phyloP scores from a whole-genome alignment of 2,797 vertebrate genomes.

The Onychomys leucogaster region DNA sequence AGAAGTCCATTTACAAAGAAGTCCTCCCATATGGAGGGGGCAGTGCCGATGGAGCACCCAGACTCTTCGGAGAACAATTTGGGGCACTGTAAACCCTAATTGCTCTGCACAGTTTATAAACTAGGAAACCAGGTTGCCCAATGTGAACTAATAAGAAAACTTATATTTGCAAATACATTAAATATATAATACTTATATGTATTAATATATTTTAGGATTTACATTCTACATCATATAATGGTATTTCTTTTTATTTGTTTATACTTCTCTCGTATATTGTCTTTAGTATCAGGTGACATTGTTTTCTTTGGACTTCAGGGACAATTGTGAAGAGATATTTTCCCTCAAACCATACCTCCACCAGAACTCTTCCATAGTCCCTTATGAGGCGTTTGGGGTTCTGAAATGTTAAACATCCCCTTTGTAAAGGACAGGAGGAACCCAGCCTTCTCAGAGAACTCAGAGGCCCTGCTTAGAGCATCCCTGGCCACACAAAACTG shows the following conservation, averaged over 20 bases:
- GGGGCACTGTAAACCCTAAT: neutral
- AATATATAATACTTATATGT: neutral
- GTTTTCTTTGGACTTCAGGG: neutral
- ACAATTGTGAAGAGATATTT: neutral
- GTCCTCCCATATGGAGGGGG: neutral
- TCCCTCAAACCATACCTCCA: neutral
- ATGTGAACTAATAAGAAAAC: neutral
- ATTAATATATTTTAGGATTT: neutral
- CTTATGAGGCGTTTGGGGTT: neutral
- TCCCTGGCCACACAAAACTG: neutral
- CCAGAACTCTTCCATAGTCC: neutral
- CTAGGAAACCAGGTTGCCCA: neutral
- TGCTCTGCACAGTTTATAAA: neutral
- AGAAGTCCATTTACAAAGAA: neutral
- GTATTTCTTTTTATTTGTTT: neutral
- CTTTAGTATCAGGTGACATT: neutral
- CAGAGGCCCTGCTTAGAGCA: neutral
- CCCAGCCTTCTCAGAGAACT: neutral
- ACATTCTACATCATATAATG: neutral
- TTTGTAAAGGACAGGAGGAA: conserved; percentile 13
- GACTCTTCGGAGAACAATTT: neutral
- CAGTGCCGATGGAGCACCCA: neutral
- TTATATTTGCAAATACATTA: neutral
- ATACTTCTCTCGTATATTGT: neutral
- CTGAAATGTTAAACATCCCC: neutral